phyloP scores from a whole-genome alignment of 2,888 invertebrate species.

The Emmelina monodactyla region DNA sequence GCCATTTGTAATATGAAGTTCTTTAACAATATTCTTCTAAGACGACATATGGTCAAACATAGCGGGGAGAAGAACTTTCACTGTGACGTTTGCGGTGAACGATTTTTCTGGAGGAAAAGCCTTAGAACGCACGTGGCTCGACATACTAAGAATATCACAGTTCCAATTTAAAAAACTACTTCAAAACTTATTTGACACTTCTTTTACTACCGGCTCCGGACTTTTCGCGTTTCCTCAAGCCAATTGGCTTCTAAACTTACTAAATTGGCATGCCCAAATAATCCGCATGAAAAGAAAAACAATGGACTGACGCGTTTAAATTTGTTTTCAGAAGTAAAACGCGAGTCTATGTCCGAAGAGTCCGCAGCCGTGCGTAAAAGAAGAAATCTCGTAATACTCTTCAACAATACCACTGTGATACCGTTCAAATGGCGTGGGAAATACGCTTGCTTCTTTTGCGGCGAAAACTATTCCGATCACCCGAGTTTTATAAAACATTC shows the following conservation, averaged over 20 bases:
- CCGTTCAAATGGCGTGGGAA: slow-evolving; percentile 23
- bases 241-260: no score
- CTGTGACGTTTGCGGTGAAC: slow-evolving; percentile 68
- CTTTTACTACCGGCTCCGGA: no score
- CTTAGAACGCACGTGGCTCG: slow-evolving; percentile 64
- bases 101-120: slow-evolving; percentile 69
- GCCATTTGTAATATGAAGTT: slow-evolving; percentile 53
- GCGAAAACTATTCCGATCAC: slow-evolving; percentile 14
- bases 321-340: slow-evolving; percentile 27
- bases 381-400: slow-evolving; percentile 20
- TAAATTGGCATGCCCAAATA: slow-evolving; percentile 1
- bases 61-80: slow-evolving; percentile 65
- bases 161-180: slow-evolving; percentile 20
- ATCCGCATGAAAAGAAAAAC: slow-evolving; percentile 12
- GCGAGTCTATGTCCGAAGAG: slow-evolving; percentile 16
- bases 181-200: background rate
- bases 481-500: slow-evolving; percentile 20
- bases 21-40: slow-evolving; percentile 46
- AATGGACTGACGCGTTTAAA: slow-evolving; percentile 12
- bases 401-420: slow-evolving; percentile 21
- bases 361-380: slow-evolving; percentile 18
- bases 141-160: slow-evolving; percentile 35
- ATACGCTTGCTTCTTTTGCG: slow-evolving; percentile 21
- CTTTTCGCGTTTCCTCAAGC: no score
- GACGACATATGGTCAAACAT: slow-evolving; percentile 52